Evolutionary conservation across 2,113 vertebrate genomes (phyloP).

Genomic region (Xenus cinereus): DNA sequence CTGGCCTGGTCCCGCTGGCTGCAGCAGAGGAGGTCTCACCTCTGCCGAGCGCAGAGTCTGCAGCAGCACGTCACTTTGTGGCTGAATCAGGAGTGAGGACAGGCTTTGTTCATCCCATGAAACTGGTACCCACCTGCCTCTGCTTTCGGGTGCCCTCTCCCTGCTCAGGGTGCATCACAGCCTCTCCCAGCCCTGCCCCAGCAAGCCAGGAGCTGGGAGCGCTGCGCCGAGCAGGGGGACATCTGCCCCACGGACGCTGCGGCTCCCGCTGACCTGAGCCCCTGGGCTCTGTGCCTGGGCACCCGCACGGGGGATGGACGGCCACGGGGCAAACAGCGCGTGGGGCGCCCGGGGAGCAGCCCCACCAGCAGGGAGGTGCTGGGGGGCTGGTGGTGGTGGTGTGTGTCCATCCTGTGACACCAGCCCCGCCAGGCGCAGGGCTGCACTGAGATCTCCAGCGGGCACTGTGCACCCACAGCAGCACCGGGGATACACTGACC

Average conservation of each 20-base stretch:
- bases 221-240: accelerated
- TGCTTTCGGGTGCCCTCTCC: not conserved
- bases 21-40: not conserved
- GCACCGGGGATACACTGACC: not conserved
- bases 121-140: not conserved
- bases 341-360: not conserved
- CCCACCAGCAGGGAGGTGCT: accelerated
- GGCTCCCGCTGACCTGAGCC: not conserved
- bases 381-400: accelerated
- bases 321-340: accelerated
- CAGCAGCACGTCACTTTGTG: accelerated
- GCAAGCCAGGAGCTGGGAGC: not conserved
- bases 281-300: not conserved
- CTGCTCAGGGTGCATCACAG: accelerated
- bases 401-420: not conserved
- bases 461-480: accelerated
- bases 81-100: not conserved
- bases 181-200: not conserved
- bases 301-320: accelerated
- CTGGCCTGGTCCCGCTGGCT: accelerated
- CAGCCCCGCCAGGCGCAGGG: accelerated
- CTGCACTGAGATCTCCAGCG: accelerated
- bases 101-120: accelerated
- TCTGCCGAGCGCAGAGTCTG: accelerated
- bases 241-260: accelerated